phyloP scores from a whole-genome alignment of 2,113 vertebrate genomes.

The Gobiocypris rarus region DNA sequence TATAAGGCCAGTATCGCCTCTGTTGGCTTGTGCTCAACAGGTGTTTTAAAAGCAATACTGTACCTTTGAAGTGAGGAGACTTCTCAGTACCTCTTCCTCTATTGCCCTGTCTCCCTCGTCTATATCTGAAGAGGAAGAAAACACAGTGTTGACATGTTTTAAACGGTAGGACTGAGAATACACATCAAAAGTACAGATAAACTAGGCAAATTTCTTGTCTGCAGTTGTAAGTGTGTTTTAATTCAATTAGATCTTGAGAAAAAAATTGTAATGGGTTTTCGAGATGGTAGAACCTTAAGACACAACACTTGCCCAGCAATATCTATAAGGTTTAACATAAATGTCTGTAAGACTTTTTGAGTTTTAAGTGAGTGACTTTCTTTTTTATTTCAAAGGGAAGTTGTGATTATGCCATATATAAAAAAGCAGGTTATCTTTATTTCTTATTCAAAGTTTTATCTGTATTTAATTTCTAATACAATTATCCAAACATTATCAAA shows the following conservation, averaged over 20 bases:
- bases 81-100: constrained; percentile 89
- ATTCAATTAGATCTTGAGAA: neutral
- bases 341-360: neutral
- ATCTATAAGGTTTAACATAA: neutral
- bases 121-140: constrained; percentile 75
- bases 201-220: neutral
- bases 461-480: neutral
- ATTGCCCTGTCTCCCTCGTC: constrained; percentile 86
- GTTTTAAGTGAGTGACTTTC: neutral
- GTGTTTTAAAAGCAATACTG: constrained; percentile 27
- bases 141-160: neutral
- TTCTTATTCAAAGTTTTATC: neutral
- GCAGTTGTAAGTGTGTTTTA: neutral
- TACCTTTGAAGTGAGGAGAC: constrained; percentile 91
- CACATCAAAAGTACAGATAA: neutral
- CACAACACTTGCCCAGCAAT: neutral
- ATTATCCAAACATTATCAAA: neutral
- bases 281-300: neutral
- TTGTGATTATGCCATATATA: neutral
- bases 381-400: neutral
- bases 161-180: neutral
- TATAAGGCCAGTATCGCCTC: neutral
- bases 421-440: neutral
- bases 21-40: neutral
- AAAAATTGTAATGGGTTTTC: neutral